Base-by-base conservation (phyloP, 2,113 vertebrate genomes). In the Corydoras maculifer region DNA sequence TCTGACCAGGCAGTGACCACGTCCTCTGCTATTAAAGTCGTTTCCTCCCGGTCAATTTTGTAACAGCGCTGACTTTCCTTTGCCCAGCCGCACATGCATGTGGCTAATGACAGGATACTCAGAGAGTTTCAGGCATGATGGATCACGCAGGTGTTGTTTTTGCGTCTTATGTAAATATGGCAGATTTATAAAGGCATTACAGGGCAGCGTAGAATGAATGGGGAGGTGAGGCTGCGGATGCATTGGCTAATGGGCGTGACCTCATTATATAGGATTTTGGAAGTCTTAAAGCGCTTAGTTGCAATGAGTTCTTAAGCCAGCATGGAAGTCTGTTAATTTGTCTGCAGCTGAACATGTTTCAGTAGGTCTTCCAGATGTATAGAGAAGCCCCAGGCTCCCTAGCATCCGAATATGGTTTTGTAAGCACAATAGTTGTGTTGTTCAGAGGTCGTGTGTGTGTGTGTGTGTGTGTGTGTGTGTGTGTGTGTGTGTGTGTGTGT, bases 81-180 rank as follows among this genome's bases (percentile, higher is more conserved):
- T 54, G 14, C 53, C 9, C 49, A 29, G 62, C n/a, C 63, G 51
- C 14, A 58, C 12, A 61, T 60, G 58, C 64, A n/a, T 53, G 32
- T 15, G 58, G 3, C 6, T 62, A 64, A 63, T 58, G 35, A 74
- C 53, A 54, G 18, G 55, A 67, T 64, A 31, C 48, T 59, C 60
- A 53, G 48, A 55, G 53, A 54, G 54, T 53, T 57, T n/a, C 58
- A 53, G 68, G 51, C 9, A 11, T 14, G 7, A 63, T 29, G 53
- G 25, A 32, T 58, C 14, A 67, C 69, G 72, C 63, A 75, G 79
- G 78, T 35, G 50, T 25, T 55, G 12, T 31, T 50, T n/a, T 43
- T 30, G 4, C 31, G 25, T 9, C 9, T 62, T 18, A n/a, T 14
- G 48, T 66, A 25, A 11, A 49, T 15, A 13, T 58, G 12, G 9